phyloP scores from a whole-genome alignment of 2,888 invertebrate genomes.

The Clostera curtula region DNA sequence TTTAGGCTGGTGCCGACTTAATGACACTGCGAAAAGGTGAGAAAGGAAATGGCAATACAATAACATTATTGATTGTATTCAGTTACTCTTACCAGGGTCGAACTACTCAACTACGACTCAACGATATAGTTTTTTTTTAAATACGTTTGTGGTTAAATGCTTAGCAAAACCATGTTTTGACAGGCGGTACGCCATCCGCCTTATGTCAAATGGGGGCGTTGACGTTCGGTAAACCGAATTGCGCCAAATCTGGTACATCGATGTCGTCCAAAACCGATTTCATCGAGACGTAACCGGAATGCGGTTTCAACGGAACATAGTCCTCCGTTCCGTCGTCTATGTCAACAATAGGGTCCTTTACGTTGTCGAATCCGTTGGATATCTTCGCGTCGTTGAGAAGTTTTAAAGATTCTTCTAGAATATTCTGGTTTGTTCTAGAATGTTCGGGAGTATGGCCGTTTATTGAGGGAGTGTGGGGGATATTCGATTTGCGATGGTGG shows the following conservation, averaged over 20 bases:
- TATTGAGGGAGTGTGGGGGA: conserved; percentile 36
- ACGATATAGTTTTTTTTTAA: not conserved
- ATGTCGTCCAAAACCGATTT: conserved; percentile 49
- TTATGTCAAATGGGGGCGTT: conserved; percentile 64
- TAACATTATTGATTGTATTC: too few species aligned
- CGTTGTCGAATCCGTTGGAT: conserved; percentile 38
- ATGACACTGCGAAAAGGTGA: too few species aligned
- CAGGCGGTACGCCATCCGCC: conserved; percentile 47
- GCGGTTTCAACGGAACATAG: conserved; percentile 45
- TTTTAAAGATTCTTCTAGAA: conserved; percentile 62
- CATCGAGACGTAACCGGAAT: conserved; percentile 23
- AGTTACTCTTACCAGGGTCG: too few species aligned
- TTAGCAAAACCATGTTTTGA: conserved; percentile 71
- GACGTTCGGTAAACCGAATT: conserved; percentile 47
- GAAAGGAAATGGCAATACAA: too few species aligned
- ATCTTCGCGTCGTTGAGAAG: conserved; percentile 66
- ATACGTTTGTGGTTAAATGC: not conserved
- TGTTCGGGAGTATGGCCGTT: conserved; percentile 50
- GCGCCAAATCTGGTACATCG: conserved; percentile 51
- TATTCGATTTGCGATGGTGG: conserved; percentile 47
- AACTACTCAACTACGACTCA: not conserved
- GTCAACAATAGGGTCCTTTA: conserved; percentile 56
- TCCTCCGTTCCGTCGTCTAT: conserved; percentile 54
- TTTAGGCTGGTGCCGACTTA: too few species aligned
- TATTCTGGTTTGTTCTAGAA: conserved; percentile 43